Base-by-base conservation (phyloP, 2,888 invertebrate species). In the Drosophila yooni region DNA sequence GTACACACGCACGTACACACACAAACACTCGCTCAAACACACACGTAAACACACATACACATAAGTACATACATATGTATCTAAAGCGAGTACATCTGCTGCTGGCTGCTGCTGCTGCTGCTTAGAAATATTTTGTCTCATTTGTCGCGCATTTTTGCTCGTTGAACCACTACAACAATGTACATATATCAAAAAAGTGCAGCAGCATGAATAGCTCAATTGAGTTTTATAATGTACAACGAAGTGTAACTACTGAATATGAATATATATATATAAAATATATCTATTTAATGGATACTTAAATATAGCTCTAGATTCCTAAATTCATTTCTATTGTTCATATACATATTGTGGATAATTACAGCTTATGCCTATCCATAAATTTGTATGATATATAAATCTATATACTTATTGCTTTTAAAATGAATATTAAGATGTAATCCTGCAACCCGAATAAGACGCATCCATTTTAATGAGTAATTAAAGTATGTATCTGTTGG, bases 71-170 rank as follows among this genome's bases (percentile, higher is more conserved):
- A 52, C 34, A 2, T 64, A 48, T 66, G 40, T 27, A 56, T 68
- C 46, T 74, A 43, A 34, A 69, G 63, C 60, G 63, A 54, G 69
- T 69, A 66, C 74, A 79, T 79, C 78, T 82, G 78, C 82, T 77
- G 61, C 52, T 21, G 15, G 4, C 82, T 78, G 70, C 81, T 76
- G 60, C 51, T 51, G 31, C n/a, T 53, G 33, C 27, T 54, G 62
- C 60, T 76, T 76, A 61, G 36, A 65, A 70, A 72, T 73, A 62
- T 65, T 81, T 65, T 81, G 73, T 81, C 71, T 81, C 67, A 81
- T 83, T 80, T 83, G 69, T 80, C 64, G 72, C 56, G 69, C 57
- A 74, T 74, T 83, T 76, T 80, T 64, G 78, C 81, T 59, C 51
- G 64, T 67, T 66, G 68, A 68, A 63, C 69, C 52, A 62, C 83